Conservation (phyloP, 2,888 invertebrate genomes). For the Kryphioiulus occultus region DNA sequence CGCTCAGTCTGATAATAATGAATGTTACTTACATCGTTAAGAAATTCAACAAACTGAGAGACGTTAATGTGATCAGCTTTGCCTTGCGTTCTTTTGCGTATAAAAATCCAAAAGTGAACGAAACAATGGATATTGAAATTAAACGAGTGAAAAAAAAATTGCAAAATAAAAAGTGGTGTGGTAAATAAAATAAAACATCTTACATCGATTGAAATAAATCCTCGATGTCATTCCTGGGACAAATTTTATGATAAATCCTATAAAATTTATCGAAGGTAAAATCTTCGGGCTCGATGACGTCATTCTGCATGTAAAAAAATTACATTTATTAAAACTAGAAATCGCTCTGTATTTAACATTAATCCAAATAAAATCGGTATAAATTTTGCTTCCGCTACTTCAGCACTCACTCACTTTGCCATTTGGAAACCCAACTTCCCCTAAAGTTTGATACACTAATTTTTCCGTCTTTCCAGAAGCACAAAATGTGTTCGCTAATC, state of each 20-base stretch:
- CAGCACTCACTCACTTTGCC: slow-evolving; percentile 72
- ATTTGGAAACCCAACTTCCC: slow-evolving; percentile 90
- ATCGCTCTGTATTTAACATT: neutral
- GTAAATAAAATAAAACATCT: slow-evolving; percentile 62
- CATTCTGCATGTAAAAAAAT: slow-evolving; percentile 71
- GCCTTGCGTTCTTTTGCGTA: slow-evolving; percentile 78
- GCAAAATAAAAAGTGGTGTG: neutral
- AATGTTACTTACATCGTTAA: slow-evolving; percentile 74
- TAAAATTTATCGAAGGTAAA: slow-evolving; percentile 99
- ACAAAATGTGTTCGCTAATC: slow-evolving; percentile 89
- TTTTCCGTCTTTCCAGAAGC: slow-evolving; percentile 99
- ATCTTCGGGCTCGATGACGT: slow-evolving; percentile 90
- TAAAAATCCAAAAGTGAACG: neutral
- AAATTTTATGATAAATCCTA: slow-evolving; percentile 97
- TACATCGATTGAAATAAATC: slow-evolving; percentile 95
- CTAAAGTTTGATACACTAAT: slow-evolving; percentile 94
- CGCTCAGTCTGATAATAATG: neutral
- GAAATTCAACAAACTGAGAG: slow-evolving; percentile 87
- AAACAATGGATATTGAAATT: neutral
- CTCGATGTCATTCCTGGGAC: slow-evolving; percentile 98
- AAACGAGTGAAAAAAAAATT: neutral
- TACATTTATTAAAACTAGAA: slow-evolving; percentile 43
- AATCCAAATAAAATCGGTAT: too few species aligned
- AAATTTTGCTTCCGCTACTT: neutral
- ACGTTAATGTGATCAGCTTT: slow-evolving; percentile 86